Evolutionary conservation across 2,888 invertebrate species (phyloP).

Genomic region (Acleris holmiana): DNA sequence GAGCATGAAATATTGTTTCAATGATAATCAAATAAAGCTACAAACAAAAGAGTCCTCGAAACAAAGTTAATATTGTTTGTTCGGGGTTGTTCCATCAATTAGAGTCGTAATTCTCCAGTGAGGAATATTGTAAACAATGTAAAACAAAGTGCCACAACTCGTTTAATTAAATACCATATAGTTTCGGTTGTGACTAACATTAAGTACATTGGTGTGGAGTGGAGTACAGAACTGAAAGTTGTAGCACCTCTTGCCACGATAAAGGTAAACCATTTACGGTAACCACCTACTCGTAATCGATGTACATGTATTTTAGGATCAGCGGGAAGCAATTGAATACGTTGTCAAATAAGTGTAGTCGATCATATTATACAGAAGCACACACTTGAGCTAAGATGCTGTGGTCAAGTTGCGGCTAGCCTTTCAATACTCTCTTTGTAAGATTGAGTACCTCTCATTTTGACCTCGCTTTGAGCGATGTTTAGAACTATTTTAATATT

Average conservation of each 20-base stretch:
- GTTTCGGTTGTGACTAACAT: background rate
- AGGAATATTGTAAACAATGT: conserved; percentile 28
- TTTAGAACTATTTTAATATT: conserved; percentile 16
- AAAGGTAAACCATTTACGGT: too few relatives aligned
- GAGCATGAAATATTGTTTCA: conserved; percentile 19
- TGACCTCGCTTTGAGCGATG: conserved; percentile 2
- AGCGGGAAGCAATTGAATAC: background rate
- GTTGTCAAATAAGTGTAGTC: conserved; percentile 12
- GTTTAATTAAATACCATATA: background rate
- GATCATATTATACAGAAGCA: conserved; percentile 11
- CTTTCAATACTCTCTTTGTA: conserved; percentile 23
- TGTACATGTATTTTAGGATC: too few relatives aligned
- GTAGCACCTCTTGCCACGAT: too few relatives aligned
- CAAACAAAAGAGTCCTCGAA: conserved; percentile 49
- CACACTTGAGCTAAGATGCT: conserved; percentile 20
- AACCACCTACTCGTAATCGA: too few relatives aligned
- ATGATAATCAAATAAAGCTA: conserved; percentile 24
- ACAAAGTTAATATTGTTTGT: conserved; percentile 51
- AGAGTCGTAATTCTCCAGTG: conserved; percentile 45
- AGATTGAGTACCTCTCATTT: background rate
- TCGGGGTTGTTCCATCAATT: conserved; percentile 51
- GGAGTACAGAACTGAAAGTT: too few relatives aligned
- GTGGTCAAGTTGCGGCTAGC: conserved; percentile 24
- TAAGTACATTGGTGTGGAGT: too few relatives aligned
- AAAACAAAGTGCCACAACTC: background rate